Conservation (phyloP, 2,797 vertebrate genomes). For the Chloroceryle inda region DNA sequence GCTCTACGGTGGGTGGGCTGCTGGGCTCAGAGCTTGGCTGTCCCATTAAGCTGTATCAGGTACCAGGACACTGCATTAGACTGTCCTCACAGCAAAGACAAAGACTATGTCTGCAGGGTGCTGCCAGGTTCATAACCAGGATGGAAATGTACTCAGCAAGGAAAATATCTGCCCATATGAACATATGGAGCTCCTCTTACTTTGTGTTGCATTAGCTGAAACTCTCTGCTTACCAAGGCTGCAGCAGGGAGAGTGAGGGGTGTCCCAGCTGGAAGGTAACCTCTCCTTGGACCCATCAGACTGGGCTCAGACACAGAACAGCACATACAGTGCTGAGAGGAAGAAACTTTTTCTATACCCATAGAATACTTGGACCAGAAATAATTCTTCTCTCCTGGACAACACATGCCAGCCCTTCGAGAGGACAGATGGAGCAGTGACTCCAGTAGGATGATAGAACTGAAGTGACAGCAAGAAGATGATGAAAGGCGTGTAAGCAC, state of each 20-base stretch:
- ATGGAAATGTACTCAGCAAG: background rate
- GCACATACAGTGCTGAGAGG: background rate
- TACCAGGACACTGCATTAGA: fast-evolving
- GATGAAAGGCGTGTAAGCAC: background rate
- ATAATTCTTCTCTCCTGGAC: background rate
- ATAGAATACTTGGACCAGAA: background rate
- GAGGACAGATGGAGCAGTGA: background rate
- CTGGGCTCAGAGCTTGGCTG: background rate
- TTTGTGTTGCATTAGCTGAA: background rate
- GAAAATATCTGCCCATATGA: background rate
- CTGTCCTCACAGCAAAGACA: background rate
- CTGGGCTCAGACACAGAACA: background rate
- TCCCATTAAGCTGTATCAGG: background rate
- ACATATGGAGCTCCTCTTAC: background rate
- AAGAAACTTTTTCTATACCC: background rate
- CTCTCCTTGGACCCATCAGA: background rate
- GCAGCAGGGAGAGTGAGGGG: background rate
- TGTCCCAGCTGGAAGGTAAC: background rate
- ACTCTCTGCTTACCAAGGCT: background rate
- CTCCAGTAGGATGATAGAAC: background rate
- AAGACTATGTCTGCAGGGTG: background rate
- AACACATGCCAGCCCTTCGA: background rate
- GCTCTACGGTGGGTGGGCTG: background rate
- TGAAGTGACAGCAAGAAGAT: background rate
- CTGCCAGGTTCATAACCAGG: background rate